Conservation (phyloP, 2,113 vertebrate genomes). For the Galemys pyrenaicus region DNA sequence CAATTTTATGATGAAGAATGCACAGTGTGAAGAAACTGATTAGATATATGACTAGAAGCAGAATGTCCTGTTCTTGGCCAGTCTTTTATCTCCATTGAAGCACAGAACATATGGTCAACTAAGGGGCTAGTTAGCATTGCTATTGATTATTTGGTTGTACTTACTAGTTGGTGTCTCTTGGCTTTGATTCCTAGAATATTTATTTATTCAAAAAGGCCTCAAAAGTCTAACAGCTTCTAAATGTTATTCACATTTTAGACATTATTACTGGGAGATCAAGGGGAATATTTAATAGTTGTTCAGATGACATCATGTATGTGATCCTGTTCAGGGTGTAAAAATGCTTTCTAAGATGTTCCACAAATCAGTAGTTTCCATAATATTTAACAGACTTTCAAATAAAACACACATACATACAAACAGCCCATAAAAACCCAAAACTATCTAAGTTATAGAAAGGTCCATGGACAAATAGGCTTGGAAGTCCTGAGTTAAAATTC, state of each 20-base stretch:
- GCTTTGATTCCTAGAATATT: slow-evolving; percentile 20
- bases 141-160: not conserved
- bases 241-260: not conserved
- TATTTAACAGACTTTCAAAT: not conserved
- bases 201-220: slow-evolving; percentile 28
- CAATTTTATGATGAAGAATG: not conserved
- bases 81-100: not conserved
- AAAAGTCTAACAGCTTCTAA: not conserved
- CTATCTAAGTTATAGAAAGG: not conserved
- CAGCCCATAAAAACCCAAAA: not conserved
- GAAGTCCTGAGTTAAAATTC: not conserved
- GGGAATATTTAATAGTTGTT: not conserved
- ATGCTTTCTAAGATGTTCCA: not conserved
- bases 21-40: not conserved
- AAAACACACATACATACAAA: too few relatives aligned
- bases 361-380: not conserved
- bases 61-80: not conserved
- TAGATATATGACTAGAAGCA: not conserved
- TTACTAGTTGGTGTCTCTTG: slow-evolving; percentile 10
- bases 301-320: not conserved
- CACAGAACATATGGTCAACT: not conserved
- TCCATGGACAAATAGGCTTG: not conserved
- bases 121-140: not conserved
- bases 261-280: not conserved
- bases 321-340: not conserved